Evolutionary conservation across 2,113 vertebrate species (phyloP), one percentile per base, ranked within the genome.

Genomic region (Pipra filicauda): DNA sequence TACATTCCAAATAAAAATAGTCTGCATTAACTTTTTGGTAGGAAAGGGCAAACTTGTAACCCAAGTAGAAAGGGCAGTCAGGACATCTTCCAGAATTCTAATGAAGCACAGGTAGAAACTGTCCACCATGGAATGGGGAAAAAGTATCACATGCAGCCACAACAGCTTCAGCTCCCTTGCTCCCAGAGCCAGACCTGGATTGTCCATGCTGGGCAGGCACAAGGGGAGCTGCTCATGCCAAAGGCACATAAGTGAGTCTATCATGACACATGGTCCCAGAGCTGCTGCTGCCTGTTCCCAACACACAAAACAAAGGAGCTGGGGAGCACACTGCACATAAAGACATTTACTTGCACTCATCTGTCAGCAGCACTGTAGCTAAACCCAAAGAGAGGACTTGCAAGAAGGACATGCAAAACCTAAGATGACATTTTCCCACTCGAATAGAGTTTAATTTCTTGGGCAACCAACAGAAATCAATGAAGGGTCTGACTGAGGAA

Each of bases 281-380:
- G 70, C 65, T 64, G 54, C 58, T 67, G 51, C 74, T 37, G 19
- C 11, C 46, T 55, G 39, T 12, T 11, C 57, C 41, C 33, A 66
- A 77, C 22, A 26, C 8, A 28, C 61, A 64, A 13, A 71, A 17
- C 22, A 11, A 62, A 35, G 7, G 24, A 66, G 37, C 46, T 57
- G 37, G 9, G 52, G 23, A 61, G 5, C 1, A 0, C 1, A 2
- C 2, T 28, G 31, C 23, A 27, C 12, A 18, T 2, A 8, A 0
- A 4, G 41, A 23, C 46, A 46, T 30, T 43, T 31, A 12, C 37
- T 54, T 28, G 16, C 24, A 51, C 39, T 52, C 52, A 28, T 23
- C 57, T 39, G 7, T 31, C 27, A 28, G 33, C 27, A 66, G 52
- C 62, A 20, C 24, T 59, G 30, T 5, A 70, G 24, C 11, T 31